Base-by-base conservation (phyloP, 2,797 vertebrate species). In the Odontamblyopus lacepedii region DNA sequence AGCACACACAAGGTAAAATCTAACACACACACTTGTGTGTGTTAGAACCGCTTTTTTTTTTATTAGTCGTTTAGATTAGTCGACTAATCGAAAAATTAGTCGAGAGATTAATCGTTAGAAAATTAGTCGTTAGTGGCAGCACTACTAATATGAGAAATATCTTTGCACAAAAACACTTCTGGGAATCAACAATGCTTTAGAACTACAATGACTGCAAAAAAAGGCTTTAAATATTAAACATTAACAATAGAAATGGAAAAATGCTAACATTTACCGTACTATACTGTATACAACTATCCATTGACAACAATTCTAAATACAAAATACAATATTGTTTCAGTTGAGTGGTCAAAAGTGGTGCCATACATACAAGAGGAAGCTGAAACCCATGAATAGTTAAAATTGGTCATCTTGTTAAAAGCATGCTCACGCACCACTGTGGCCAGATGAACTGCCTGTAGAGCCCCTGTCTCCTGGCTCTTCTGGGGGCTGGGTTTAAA, bases 401-500 rank as follows among this genome's bases (percentile, higher is more conserved):
- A 29, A 18, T 60, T 5, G 6, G 11, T 59, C 26, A 60, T 27
- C 9, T 59, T 13, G 56, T 60, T 60, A 29, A 60, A 60, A 30
- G 27, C 26, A 27, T 59, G 9, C 57, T 6, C 30, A 60, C 57
- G 13, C 16, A 60, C 44, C 44, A 48, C 4, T 15, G 44, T 48
- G 44, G 44, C 44, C 41, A 44, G 44, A 18, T 55, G 51, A 18
- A 55, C 18, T n/a, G n/a, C 51, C 57, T 60, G 35, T 38, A 38
- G 35, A 38, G 35, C 35, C 26, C 35, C 26, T 29, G 57, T 50
- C 48, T 15, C 62, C 35, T 60, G 70, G 66, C 55, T n/a, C 65
- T 51, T 80, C 71, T 57, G 63, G 38, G 44, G 72, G 71, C 69
- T 73, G 66, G 65, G 19, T 88, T 78, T 63, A 80, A 83, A 82